These are phyloP conservation scores for Epinephelus awoara DNA, from an alignment of 2,797 vertebrate genomes.

Conservation along the genomic window DNA sequence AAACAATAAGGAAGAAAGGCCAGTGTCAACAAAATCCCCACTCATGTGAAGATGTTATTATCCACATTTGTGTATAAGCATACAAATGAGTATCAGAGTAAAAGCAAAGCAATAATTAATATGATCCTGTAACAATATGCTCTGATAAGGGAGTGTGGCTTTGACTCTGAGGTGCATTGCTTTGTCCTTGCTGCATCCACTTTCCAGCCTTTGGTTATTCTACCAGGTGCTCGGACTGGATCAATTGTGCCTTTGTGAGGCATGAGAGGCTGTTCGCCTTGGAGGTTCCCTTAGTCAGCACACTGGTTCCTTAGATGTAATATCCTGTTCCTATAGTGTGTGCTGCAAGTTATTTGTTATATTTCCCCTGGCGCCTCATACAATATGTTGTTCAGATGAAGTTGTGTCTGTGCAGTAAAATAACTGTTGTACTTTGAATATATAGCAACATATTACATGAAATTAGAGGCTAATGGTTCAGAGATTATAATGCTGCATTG, in stretches of 20 bases:
- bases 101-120: conserved; percentile 5
- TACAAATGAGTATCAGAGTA: conserved; percentile 7
- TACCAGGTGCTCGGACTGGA: conserved; percentile 60
- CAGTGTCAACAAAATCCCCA: neutral
- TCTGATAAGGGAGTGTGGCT: conserved; percentile 17
- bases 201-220: conserved; percentile 52
- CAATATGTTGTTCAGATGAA: conserved; percentile 65
- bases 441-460: conserved; percentile 29
- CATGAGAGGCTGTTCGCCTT: conserved; percentile 61
- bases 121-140: conserved; percentile 7
- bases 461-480: conserved; percentile 34
- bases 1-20: conserved; percentile 9
- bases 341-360: conserved; percentile 78
- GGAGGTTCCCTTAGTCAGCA: conserved; percentile 81
- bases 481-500: neutral
- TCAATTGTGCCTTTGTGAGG: conserved; percentile 70
- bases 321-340: conserved; percentile 75
- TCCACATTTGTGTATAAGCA: conserved; percentile 3
- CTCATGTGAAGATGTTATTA: neutral
- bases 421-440: conserved; percentile 60
- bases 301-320: conserved; percentile 72
- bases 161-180: conserved; percentile 20
- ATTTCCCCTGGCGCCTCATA: conserved; percentile 74
- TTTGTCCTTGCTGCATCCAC: conserved; percentile 47
- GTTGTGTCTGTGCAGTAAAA: conserved; percentile 58